These are phyloP conservation scores for Crotalus viridis DNA, from an alignment of 2,113 vertebrate species.

Conservation along the genomic window DNA sequence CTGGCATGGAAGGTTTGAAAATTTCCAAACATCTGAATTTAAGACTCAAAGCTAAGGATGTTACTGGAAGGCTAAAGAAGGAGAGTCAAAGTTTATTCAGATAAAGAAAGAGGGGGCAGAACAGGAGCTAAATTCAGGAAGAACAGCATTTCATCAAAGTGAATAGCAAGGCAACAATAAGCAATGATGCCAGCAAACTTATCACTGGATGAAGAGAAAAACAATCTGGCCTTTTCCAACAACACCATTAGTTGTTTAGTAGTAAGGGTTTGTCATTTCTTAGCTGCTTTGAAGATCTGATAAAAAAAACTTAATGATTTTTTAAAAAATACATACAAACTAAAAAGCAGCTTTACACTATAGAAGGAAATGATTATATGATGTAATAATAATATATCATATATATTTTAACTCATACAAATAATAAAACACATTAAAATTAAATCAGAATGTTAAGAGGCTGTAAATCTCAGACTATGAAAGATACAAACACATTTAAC, in stretches of 20 bases:
- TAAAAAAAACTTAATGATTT: not conserved
- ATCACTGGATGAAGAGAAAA: not conserved
- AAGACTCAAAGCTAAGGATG: not conserved
- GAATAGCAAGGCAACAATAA: not conserved
- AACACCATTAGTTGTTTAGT: not conserved
- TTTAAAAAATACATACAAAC: not conserved
- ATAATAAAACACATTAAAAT: not conserved
- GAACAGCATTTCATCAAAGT: not conserved
- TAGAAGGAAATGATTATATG: not conserved
- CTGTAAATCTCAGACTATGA: not conserved
- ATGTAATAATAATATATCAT: not conserved
- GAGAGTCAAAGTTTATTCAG: not conserved
- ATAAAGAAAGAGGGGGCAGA: not conserved
- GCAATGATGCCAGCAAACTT: not conserved
- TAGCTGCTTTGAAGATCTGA: not conserved
- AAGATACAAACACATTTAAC: not conserved
- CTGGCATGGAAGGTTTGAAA: not conserved
- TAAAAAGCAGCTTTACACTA: not conserved
- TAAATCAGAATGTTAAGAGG: not conserved
- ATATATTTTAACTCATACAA: not conserved
- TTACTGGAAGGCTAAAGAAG: not conserved
- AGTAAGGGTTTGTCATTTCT: not conserved
- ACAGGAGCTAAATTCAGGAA: not conserved
- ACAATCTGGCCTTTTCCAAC: not conserved
- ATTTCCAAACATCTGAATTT: constrained; percentile 14